Conservation (phyloP, 2,888 invertebrate genomes). For the Acanthosepion esculentum region DNA sequence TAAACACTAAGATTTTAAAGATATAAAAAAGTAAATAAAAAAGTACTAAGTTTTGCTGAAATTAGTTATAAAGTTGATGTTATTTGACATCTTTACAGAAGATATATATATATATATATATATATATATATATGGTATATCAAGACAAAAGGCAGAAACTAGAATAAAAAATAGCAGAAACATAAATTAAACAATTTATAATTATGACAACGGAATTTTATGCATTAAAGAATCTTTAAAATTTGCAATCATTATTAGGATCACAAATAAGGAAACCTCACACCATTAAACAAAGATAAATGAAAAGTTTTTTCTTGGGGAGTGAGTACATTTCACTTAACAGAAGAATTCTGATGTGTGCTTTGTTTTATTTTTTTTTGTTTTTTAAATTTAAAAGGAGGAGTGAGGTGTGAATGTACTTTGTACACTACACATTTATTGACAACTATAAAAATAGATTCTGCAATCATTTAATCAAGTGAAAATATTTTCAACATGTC, state of each 20-base stretch:
- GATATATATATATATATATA: not conserved
- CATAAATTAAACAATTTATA: not conserved
- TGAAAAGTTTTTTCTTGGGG: not conserved
- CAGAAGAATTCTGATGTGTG: not conserved
- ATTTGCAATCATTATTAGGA: not conserved
- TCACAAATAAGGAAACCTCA: no score
- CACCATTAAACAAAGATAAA: not conserved
- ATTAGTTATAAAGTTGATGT: not conserved
- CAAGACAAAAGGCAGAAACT: not conserved
- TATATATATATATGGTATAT: not conserved
- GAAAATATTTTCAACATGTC: not conserved
- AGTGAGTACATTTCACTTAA: not conserved
- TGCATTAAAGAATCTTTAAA: not conserved
- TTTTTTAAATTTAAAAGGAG: no score
- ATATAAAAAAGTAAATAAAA: not conserved
- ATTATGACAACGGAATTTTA: not conserved
- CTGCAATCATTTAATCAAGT: not conserved
- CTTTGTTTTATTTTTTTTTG: not conserved
- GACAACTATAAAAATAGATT: not conserved
- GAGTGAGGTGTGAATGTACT: not conserved
- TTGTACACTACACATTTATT: not conserved
- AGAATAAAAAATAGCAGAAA: not conserved
- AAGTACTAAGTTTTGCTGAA: no score
- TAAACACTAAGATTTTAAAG: not conserved
- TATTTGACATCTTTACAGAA: not conserved